Conservation (phyloP, 2,797 vertebrate species). For the Monodelphis domestica region DNA sequence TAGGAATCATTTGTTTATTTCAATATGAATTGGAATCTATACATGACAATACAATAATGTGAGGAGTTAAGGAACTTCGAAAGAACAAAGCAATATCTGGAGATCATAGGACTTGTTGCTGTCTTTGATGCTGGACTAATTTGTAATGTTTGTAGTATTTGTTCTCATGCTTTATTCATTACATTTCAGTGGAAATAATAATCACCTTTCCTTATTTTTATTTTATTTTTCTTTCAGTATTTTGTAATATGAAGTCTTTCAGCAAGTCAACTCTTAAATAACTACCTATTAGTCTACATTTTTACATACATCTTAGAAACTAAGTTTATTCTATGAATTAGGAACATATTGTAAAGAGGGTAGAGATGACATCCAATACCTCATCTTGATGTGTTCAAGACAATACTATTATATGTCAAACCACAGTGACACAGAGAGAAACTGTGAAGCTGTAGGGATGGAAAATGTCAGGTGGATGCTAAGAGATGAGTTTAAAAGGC, state of each 20-base stretch:
- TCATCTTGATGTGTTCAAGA: neutral
- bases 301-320: neutral
- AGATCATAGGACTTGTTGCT: neutral
- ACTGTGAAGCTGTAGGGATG: neutral
- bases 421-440: neutral
- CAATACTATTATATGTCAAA: neutral
- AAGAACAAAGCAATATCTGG: neutral
- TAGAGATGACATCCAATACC: neutral
- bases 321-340: neutral
- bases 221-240: neutral
- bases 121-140: neutral
- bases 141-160: neutral
- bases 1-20: neutral
- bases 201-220: neutral
- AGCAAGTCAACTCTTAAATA: neutral
- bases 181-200: neutral
- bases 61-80: neutral
- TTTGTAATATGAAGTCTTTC: conserved; percentile 3
- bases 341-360: neutral
- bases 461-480: neutral
- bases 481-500: neutral
- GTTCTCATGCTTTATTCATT: conserved; percentile 31
- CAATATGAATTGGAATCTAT: neutral
- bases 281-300: conserved; percentile 1
- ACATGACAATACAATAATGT: neutral